Percentiles rank a stretch among this genome's conserved stretches.
Evolutionary conservation across 1,140 invertebrate species (phyloP).

Genomic region (Drosophila grimshawi): DNA sequence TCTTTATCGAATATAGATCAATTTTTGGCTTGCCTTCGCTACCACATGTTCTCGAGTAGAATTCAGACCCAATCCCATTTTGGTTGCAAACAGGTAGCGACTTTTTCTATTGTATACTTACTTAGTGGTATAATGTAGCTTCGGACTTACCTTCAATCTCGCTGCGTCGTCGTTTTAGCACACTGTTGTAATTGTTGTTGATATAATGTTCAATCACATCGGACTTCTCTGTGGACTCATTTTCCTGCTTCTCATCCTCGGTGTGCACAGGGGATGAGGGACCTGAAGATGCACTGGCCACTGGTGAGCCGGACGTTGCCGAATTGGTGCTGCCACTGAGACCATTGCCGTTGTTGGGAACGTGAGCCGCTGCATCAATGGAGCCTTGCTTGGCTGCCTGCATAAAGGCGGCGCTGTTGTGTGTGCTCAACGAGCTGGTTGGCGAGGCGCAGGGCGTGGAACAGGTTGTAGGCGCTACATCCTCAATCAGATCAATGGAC

Average conservation of each 20-base stretch:
- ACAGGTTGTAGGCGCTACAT: slow-evolving; percentile 52
- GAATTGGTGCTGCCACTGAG: slow-evolving; percentile 75
- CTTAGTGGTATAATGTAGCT: no score
- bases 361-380: slow-evolving; percentile 46
- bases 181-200: slow-evolving; percentile 64
- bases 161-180: slow-evolving; percentile 65
- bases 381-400: slow-evolving; percentile 70
- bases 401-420: slow-evolving; percentile 35
- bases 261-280: slow-evolving; percentile 85
- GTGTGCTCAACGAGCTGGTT: slow-evolving; percentile 56
- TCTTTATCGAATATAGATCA: no score
- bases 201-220: slow-evolving; percentile 60
- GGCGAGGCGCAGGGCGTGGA: slow-evolving; percentile 63
- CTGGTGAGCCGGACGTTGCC: slow-evolving; percentile 71
- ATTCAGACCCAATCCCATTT: no score
- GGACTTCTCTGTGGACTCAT: slow-evolving; percentile 85
- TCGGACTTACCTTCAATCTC: slow-evolving; percentile 78
- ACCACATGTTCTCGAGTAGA: no score
- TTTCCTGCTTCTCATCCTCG: slow-evolving; percentile 86
- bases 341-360: slow-evolving; percentile 38
- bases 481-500: slow-evolving; percentile 80
- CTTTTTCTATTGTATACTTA: no score
- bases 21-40: no score
- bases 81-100: no score
- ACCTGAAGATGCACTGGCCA: slow-evolving; percentile 84